Evolutionary conservation across 2,888 invertebrate species (phyloP).

Genomic region (Drosophila ustulata): DNA sequence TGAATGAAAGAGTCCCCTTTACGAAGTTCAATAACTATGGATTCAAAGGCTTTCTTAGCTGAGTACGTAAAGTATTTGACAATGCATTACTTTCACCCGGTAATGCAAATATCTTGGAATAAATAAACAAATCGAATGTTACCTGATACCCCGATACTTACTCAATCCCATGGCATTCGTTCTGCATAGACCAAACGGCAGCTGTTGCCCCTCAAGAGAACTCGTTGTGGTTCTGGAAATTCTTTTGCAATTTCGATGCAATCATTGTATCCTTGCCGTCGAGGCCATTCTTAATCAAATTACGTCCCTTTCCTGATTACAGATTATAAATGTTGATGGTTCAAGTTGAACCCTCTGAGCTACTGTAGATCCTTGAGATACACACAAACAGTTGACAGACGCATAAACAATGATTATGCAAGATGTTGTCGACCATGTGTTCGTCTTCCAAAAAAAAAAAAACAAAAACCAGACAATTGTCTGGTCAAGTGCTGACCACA

Average conservation of each 20-base stretch:
- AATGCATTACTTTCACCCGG: slow-evolving; percentile 55
- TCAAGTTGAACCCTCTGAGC: slow-evolving; percentile 1
- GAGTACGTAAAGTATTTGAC: neutral
- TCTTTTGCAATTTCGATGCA: slow-evolving; percentile 65
- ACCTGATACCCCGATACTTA: slow-evolving; percentile 48
- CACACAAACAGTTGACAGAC: slow-evolving; percentile 23
- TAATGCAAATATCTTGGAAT: slow-evolving; percentile 51
- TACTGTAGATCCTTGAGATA: slow-evolving; percentile 50
- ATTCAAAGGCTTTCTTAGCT: neutral
- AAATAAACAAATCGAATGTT: slow-evolving; percentile 58
- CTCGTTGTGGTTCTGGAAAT: slow-evolving; percentile 47
- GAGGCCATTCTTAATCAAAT: slow-evolving; percentile 52
- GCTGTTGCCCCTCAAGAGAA: slow-evolving; percentile 45
- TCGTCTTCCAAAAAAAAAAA: neutral
- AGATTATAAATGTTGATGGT: slow-evolving; percentile 67
- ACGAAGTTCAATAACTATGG: neutral
- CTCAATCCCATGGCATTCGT: slow-evolving; percentile 29
- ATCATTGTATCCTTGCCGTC: slow-evolving; percentile 45
- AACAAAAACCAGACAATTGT: slow-evolving; percentile 20
- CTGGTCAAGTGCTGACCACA: slow-evolving; percentile 69
- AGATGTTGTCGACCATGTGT: slow-evolving; percentile 55
- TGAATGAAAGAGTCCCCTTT: too few relatives aligned
- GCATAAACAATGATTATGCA: slow-evolving; percentile 63
- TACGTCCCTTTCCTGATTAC: slow-evolving; percentile 43
- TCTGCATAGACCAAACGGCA: slow-evolving; percentile 60